A percentile compares a stretch with the other conserved stretches of the same genome.
phyloP scores from a whole-genome alignment of 2,113 vertebrate species.

The Synchiropus splendidus region DNA sequence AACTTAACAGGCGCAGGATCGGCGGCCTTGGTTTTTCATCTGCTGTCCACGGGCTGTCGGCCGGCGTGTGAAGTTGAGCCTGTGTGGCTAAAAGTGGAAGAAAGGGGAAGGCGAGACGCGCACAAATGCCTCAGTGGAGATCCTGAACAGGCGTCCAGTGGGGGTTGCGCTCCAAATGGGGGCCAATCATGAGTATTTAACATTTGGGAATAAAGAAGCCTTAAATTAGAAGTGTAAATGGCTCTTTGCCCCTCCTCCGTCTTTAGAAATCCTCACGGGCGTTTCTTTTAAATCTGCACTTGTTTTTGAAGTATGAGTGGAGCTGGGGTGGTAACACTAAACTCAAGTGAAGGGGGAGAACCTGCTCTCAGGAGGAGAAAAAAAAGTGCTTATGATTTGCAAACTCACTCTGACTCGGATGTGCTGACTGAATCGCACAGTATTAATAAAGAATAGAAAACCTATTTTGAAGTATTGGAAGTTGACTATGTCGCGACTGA shows the following conservation, averaged over 20 bases:
- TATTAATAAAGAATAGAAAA: no score
- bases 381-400: no score
- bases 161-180: constrained; percentile 61
- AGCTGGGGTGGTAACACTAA: no score
- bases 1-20: constrained; percentile 78
- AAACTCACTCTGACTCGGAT: no score
- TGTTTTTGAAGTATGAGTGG: no score
- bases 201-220: constrained; percentile 56
- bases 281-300: neutral
- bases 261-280: constrained; percentile 47
- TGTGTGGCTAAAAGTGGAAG: constrained; percentile 63
- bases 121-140: constrained; percentile 63
- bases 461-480: no score
- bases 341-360: no score
- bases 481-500: no score
- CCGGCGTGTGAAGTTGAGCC: constrained; percentile 66
- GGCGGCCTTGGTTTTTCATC: constrained; percentile 66
- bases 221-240: constrained; percentile 64
- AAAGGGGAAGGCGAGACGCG: constrained; percentile 53
- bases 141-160: constrained; percentile 62
- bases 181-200: constrained; percentile 65
- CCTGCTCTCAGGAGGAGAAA: no score
- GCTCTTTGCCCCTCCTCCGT: constrained; percentile 43
- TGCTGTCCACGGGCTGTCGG: constrained; percentile 66
- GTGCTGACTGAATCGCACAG: no score